A percentile compares a stretch with the other conserved stretches of the same genome.
phyloP scores from a whole-genome alignment of 1,140 invertebrate species.

The Drosophila ogumai region DNA sequence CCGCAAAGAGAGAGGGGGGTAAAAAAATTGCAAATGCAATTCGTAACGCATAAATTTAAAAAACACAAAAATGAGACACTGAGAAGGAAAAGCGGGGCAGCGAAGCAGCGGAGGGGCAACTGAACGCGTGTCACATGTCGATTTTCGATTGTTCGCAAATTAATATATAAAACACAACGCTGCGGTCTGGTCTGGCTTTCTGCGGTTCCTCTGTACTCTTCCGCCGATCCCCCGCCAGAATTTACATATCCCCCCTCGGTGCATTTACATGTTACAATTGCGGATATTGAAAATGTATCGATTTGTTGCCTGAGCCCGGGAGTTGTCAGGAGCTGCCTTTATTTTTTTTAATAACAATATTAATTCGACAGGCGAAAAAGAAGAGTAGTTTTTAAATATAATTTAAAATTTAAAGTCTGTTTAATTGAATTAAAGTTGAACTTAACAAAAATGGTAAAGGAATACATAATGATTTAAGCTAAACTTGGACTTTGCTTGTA shows the following conservation, averaged over 20 bases:
- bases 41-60: conserved; percentile 84
- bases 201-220: conserved; percentile 26
- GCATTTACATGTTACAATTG: conserved; percentile 45
- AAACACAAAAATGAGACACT: conserved; percentile 51
- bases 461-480: neutral
- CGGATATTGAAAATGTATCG: conserved; percentile 50
- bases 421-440: neutral
- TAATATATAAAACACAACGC: conserved; percentile 78
- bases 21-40: conserved; percentile 76
- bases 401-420: neutral
- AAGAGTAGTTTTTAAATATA: too few species aligned
- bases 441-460: neutral
- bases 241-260: conserved; percentile 20
- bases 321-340: conserved; percentile 15
- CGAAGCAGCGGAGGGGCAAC: neutral
- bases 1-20: conserved; percentile 14
- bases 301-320: conserved; percentile 23
- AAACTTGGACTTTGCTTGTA: too few species aligned
- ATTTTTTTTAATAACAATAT: conserved; percentile 13
- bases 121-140: conserved; percentile 83
- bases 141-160: conserved; percentile 84
- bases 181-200: conserved; percentile 41
- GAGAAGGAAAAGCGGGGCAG: neutral
- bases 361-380: neutral
- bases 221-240: neutral